Percentiles rank a stretch among this genome's conserved stretches.
Evolutionary conservation across 1,140 invertebrate species (phyloP).

Genomic region (Papilio polytes): DNA sequence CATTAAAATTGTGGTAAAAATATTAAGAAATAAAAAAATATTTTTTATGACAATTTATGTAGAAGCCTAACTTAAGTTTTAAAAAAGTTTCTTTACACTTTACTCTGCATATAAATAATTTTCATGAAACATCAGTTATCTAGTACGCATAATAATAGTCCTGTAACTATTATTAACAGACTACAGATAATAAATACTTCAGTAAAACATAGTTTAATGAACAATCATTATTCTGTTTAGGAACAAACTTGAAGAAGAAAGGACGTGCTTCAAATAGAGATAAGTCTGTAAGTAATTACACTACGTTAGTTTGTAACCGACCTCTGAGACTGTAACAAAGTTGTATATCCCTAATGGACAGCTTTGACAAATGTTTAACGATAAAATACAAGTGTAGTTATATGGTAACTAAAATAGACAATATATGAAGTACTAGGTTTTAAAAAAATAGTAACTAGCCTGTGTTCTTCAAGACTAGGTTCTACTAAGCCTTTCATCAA

Average conservation of each 20-base stretch:
- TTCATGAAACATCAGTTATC: no score
- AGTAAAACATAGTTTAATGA: constrained; percentile 2
- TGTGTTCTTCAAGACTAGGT: no score
- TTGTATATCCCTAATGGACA: not conserved
- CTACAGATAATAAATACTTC: not conserved
- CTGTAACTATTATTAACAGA: not conserved
- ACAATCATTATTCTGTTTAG: constrained; percentile 6
- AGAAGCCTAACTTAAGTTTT: no score
- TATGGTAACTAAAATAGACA: no score
- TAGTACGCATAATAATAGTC: no score
- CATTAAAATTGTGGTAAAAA: not conserved
- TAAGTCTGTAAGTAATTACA: constrained; percentile 11
- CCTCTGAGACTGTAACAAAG: not conserved
- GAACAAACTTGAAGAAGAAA: not conserved
- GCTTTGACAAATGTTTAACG: not conserved
- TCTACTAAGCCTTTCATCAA: no score
- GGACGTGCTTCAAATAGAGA: not conserved
- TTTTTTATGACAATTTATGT: not conserved
- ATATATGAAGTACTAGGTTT: no score
- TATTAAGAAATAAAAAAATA: not conserved
- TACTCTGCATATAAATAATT: no score
- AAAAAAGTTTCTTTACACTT: not conserved
- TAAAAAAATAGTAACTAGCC: no score
- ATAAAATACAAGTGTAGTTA: not conserved
- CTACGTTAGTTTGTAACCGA: not conserved